Percentiles rank a stretch among this genome's conserved stretches.
These are phyloP conservation scores for Capreolus pygargus DNA, from an alignment of 2,113 vertebrate genomes.

Conservation along the genomic window DNA sequence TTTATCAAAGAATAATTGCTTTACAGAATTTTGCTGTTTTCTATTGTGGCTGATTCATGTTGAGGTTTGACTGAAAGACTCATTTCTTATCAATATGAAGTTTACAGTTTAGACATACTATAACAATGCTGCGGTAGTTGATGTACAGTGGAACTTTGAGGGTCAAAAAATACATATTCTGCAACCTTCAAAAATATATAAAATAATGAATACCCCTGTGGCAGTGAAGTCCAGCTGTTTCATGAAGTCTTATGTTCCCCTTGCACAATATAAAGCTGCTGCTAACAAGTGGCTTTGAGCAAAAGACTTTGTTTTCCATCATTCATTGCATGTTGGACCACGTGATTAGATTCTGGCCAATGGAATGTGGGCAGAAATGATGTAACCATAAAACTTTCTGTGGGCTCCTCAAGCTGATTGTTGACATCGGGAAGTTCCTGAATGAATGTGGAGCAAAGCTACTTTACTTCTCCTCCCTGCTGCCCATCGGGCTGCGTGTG, in stretches of 20 bases:
- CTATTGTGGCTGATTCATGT: neutral
- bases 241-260: neutral
- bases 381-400: neutral
- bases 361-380: neutral
- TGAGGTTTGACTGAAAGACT: neutral
- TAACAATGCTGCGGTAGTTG: neutral
- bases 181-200: neutral
- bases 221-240: neutral
- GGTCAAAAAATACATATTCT: neutral
- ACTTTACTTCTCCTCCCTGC: neutral
- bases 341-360: neutral
- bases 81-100: neutral
- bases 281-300: neutral
- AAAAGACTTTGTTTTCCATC: neutral
- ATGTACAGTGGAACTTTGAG: neutral
- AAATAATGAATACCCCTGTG: neutral
- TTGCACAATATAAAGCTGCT: neutral
- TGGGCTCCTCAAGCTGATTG: neutral
- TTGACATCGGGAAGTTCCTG: neutral
- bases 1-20: neutral
- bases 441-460: neutral
- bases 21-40: neutral
- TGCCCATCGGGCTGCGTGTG: fast-evolving
- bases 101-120: neutral
- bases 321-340: neutral